Evolutionary conservation across 2,797 vertebrate species (phyloP), one percentile per base, ranked within the genome.

Genomic region (Vultur gryphus): DNA sequence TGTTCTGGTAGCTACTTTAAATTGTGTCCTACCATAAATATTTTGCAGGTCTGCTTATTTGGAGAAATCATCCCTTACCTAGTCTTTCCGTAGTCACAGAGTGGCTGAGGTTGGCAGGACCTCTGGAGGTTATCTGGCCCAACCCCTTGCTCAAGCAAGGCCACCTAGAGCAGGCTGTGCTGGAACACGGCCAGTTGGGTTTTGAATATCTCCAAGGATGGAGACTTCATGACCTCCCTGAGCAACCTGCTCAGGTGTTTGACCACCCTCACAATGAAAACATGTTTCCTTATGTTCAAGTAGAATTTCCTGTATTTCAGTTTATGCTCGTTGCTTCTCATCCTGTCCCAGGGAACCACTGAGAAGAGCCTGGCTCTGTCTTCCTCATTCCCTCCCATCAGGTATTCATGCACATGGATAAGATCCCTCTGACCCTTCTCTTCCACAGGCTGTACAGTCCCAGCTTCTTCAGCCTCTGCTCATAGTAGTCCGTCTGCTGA

Each of bases 171-270:
- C 54, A 11, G 48, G 9, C 16, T 28, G 26, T 5, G 24, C 29
- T 35, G 35, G 15, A 49, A 7, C 25, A 4, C 0, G 5, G 44
- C 31, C 25, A 3, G 19, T 1, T 7, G 49, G 14, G 6, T 31
- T 64, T 33, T n/a, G 24, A 25, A 0, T 11, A 5, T 26, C 61
- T 37, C 13, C n/a, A 13, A 29, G n/a, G 29, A 3, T 3, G 7
- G 66, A 33, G 43, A 7, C 7, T 35, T 28, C 37, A 16, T 4
- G 7, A 10, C 14, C 19, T 69, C 39, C 39, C 21, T 4, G 31
- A 28, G 37, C 43, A 73, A 15, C 59, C 21, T 43, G 37, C 14
- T 41, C 1, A 0, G 10, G 19, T 52, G 66, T n/a, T 43, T 16
- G n/a, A 37, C 18, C 29, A 9, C 31, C 10, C 24, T 37, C 44